A percentile compares a stretch with the other conserved stretches of the same genome.
Conservation (phyloP, 2,113 vertebrate genomes). For the Uria aalge region DNA sequence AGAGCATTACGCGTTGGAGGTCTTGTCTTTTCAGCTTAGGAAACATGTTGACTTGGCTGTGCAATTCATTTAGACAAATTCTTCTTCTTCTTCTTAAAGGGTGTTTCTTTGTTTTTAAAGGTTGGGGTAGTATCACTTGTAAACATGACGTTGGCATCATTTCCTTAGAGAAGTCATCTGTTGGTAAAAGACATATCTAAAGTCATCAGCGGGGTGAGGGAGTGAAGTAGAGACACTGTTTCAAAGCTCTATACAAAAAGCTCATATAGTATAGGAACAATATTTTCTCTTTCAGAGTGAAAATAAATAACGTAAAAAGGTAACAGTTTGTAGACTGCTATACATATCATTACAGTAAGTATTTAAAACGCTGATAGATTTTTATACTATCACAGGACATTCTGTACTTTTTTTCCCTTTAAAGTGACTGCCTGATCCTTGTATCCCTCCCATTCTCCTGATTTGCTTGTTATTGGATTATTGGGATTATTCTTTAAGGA, state of each 20-base stretch:
- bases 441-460: background rate
- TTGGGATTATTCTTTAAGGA: background rate
- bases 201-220: accelerated
- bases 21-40: background rate
- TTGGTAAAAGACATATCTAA: background rate
- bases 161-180: background rate
- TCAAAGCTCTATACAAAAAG: background rate
- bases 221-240: accelerated
- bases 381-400: background rate
- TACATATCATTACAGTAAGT: background rate
- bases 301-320: background rate
- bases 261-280: background rate
- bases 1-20: too few relatives aligned
- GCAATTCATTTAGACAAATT: background rate
- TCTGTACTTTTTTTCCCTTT: background rate
- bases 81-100: background rate
- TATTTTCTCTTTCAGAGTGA: background rate
- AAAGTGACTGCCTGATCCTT: background rate
- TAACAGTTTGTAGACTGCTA: background rate
- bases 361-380: background rate
- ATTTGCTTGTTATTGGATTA: background rate
- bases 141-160: accelerated
- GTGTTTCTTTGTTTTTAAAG: background rate
- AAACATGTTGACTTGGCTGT: background rate
- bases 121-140: background rate